Evolutionary conservation across 2,113 vertebrate species (phyloP), one percentile per base, ranked within the genome.

Genomic region (Corythornis madagascariensis): DNA sequence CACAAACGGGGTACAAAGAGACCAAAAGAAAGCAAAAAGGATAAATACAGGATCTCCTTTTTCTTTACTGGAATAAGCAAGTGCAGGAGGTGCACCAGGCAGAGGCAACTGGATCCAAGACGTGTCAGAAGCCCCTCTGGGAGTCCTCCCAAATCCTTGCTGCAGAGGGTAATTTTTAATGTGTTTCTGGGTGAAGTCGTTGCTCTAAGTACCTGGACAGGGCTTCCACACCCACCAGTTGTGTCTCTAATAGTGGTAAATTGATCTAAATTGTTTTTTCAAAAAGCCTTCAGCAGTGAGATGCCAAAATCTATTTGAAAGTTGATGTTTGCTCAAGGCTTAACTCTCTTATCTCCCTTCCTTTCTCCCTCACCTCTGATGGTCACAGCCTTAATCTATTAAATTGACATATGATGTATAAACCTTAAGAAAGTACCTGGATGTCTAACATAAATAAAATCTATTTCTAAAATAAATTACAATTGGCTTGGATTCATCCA

Each of bases 91-190:
- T 18, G 17, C n/a, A 6, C 31, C 11, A 65, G 79, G 76, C 52
- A 91, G 67, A 83, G 38, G 16, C 28, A 71, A 59, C 0, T 0
- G 56, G 31, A 43, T 33, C 21, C 0, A 0, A 52, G 28, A 43
- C 28, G 24, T 4, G 0, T 20, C 64, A 80, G 22, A 76, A 64
- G 20, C 9, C 16, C 10, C 38, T 73, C 28, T 24, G 22, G 59
- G 61, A 89, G 18, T 50, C 15, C 22, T 82, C 42, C 40, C 33
- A 31, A 56, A 88, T 69, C 81, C 28, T 4, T 16, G n/a, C 2
- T 42, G 45, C 45, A 63, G 50, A 28, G 11, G 22, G 21, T 13
- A 72, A 43, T 26, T 90, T 71, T 65, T 47, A 25, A 38, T 9
- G 11, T n/a, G 20, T 56, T 91, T 90, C 35, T 76, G 76, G 35